A percentile compares a stretch with the other conserved stretches of the same genome.
Conservation (phyloP, 2,888 invertebrate species). For the Hydriomena furcata region DNA sequence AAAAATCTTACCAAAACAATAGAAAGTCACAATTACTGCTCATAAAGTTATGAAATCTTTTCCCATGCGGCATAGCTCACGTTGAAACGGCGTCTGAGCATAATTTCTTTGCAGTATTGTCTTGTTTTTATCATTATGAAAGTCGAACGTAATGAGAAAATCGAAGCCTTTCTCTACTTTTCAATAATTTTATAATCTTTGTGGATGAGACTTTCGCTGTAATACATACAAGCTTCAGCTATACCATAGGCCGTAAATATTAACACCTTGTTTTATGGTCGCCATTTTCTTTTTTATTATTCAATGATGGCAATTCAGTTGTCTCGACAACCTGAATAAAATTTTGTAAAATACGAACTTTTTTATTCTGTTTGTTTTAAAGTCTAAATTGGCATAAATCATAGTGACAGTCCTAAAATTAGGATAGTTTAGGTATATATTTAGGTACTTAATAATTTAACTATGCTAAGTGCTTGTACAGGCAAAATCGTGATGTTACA, state of each 20-base stretch:
- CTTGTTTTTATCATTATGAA: constrained; percentile 28
- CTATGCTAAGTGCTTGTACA: not conserved
- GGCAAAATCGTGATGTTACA: constrained; percentile 4
- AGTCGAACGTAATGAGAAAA: constrained; percentile 26
- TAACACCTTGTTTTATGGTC: no score
- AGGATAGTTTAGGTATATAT: no score
- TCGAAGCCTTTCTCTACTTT: constrained; percentile 24
- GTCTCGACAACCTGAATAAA: no score
- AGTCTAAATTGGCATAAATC: no score
- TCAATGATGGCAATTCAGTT: no score
- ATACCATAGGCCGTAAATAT: no score
- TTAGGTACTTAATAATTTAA: no score
- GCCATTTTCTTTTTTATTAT: no score
- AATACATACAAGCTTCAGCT: no score
- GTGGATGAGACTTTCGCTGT: not conserved
- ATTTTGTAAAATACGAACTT: no score
- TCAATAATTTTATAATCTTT: constrained; percentile 1
- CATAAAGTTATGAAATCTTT: constrained; percentile 41
- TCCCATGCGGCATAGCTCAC: constrained; percentile 48
- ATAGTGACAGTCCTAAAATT: no score
- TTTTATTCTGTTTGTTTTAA: no score
- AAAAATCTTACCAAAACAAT: constrained; percentile 30
- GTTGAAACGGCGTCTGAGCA: constrained; percentile 31
- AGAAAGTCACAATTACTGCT: constrained; percentile 34
- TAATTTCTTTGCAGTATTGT: constrained; percentile 32